Conservation (phyloP, 2,113 vertebrate genomes). For the Brachyhypopomus occidentalis region DNA sequence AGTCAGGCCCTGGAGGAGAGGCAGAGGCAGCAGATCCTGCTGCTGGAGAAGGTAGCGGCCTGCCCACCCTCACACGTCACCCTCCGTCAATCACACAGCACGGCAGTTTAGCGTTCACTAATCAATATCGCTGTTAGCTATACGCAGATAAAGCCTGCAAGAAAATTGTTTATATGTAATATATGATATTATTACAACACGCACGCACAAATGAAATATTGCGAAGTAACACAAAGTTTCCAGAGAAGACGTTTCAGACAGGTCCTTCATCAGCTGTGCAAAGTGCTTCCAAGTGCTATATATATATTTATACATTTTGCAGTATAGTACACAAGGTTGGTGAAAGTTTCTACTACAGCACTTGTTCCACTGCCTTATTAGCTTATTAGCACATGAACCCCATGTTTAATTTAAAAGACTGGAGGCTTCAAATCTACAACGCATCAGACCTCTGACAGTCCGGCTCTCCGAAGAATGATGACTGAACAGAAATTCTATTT, state of each 20-base stretch:
- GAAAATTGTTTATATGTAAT: too few species aligned
- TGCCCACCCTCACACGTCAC: background rate
- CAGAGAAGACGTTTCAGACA: too few species aligned
- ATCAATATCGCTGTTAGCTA: too few species aligned
- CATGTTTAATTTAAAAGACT: slow-evolving; percentile 42
- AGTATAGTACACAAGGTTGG: background rate
- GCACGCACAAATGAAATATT: too few species aligned
- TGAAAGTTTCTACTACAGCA: background rate
- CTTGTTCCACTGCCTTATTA: slow-evolving; percentile 23
- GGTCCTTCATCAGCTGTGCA: too few species aligned
- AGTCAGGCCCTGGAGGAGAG: slow-evolving; percentile 87
- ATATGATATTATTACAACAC: too few species aligned
- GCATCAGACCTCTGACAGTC: background rate
- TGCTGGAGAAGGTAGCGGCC: slow-evolving; percentile 85
- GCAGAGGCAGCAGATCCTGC: slow-evolving; percentile 89
- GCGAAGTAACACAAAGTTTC: too few species aligned
- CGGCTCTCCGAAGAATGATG: slow-evolving; percentile 3
- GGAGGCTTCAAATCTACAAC: background rate
- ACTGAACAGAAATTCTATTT: background rate
- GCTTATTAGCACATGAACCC: background rate
- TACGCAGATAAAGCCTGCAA: too few species aligned
- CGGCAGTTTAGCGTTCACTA: too few species aligned
- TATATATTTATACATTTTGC: too few species aligned
- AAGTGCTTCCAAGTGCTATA: too few species aligned
- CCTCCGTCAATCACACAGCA: background rate